Evolutionary conservation across 2,888 invertebrate species (phyloP), one percentile per base, ranked within the genome.

Genomic region (Lithophane leautieri): DNA sequence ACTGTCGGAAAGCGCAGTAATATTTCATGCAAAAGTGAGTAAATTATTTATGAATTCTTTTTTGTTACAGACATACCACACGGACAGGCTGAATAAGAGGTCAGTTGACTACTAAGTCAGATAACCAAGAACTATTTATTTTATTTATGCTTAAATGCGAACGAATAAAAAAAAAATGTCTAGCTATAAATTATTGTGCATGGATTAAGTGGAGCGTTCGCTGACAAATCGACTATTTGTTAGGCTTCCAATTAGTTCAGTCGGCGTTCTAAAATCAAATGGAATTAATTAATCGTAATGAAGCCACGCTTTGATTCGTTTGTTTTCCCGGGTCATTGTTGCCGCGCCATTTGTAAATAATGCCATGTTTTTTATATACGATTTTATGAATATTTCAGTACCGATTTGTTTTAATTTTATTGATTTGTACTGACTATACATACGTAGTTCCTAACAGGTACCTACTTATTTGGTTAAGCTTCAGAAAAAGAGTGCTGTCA

Each of bases 41-140:
- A 73, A 78, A 69, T 79, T 65, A 84, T 85, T 85, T 65, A 85
- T 84, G 78, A 73, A 70, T 70, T 67, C 56, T 80, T 79, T 86
- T 78, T 89, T 88, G 89, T 89, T 89, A 70, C 89, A 89, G 89
- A 87, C 83, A 81, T 66, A 72, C 73, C 44, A 61, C 73, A 73
- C 62, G 28, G 54, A 73, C 71, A 75, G 62, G 70, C 71, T 71
- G 77, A 86, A 80, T 80, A 76, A 88, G 63, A 89, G 89, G 88
- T 88, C 61, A 80, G 86, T 86, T 60, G 9, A 58, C 14, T 16
- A 54, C 50, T 62, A 67, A 81, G 70, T 54, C 69, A 69, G 47
- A 58, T 63, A 77, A 66, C 60, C 79, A 73, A 66, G 65, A 82
- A 75, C 72, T 70, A 75, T 84, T 60, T 71, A 74, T 56, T 54